These are phyloP conservation scores for Manis pentadactyla DNA, from an alignment of 2,797 vertebrate species.

Conservation along the genomic window DNA sequence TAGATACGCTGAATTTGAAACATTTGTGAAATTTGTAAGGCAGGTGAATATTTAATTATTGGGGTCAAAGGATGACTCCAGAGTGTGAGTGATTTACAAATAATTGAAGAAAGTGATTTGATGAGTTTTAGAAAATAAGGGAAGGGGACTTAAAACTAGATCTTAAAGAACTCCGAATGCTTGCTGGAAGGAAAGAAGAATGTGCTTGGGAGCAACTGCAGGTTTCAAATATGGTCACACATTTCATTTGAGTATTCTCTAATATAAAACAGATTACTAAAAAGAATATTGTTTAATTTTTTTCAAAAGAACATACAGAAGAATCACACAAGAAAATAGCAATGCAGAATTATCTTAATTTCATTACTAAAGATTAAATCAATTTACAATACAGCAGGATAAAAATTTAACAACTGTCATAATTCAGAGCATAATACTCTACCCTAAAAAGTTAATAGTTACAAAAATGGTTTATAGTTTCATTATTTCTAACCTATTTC, in stretches of 20 bases:
- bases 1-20: background rate
- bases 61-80: background rate
- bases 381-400: background rate
- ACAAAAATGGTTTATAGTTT: background rate
- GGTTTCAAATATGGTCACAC: background rate
- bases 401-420: background rate
- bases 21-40: too few relatives aligned
- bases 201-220: background rate
- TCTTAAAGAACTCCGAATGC: background rate
- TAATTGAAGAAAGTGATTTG: background rate
- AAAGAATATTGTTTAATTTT: background rate
- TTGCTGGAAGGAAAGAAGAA: background rate
- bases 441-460: background rate
- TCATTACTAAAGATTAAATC: background rate
- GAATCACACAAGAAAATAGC: background rate
- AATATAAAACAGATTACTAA: background rate
- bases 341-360: background rate
- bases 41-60: background rate
- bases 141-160: background rate
- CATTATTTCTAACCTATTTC: background rate
- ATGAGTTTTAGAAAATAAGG: background rate
- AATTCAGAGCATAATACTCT: background rate
- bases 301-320: background rate
- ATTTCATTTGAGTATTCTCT: background rate
- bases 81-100: background rate